Evolutionary conservation across 2,888 invertebrate genomes (phyloP).

Genomic region (Elysia crispata): DNA sequence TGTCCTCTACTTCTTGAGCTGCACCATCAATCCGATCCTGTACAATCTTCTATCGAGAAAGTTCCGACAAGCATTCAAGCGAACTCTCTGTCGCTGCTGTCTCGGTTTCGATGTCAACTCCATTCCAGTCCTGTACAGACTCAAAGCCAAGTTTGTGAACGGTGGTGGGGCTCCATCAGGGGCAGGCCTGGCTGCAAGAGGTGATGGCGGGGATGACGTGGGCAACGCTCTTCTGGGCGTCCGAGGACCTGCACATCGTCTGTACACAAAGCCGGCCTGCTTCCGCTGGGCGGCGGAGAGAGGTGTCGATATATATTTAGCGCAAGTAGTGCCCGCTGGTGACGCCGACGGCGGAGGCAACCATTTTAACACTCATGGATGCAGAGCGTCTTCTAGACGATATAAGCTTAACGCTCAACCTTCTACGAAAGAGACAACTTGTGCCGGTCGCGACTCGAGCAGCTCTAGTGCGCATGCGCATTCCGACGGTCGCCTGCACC

Average conservation of each 20-base stretch:
- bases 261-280: constrained; percentile 44
- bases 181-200: not conserved
- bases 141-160: constrained; percentile 53
- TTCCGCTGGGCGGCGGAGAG: too few species aligned
- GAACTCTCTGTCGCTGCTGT: constrained; percentile 76
- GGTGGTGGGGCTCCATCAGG: not conserved
- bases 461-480: constrained; percentile 54
- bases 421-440: constrained; percentile 52
- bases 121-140: constrained; percentile 67
- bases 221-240: constrained; percentile 3
- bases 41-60: constrained; percentile 97
- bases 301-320: constrained; percentile 35
- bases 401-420: constrained; percentile 46
- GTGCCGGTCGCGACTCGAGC: constrained; percentile 23
- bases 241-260: constrained; percentile 30
- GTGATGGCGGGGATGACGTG: not conserved
- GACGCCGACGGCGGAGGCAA: constrained; percentile 30
- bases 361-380: not conserved
- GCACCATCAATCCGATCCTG: constrained; percentile 94
- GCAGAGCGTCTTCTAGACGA: constrained; percentile 25
- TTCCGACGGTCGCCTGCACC: constrained; percentile 55
- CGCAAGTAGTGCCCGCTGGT: constrained; percentile 54
- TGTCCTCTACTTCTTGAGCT: constrained; percentile 93
- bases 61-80: constrained; percentile 95
- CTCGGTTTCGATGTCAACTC: constrained; percentile 57